These are phyloP conservation scores for Sebastes nivosus DNA, from an alignment of 2,797 vertebrate species.

Conservation along the genomic window DNA sequence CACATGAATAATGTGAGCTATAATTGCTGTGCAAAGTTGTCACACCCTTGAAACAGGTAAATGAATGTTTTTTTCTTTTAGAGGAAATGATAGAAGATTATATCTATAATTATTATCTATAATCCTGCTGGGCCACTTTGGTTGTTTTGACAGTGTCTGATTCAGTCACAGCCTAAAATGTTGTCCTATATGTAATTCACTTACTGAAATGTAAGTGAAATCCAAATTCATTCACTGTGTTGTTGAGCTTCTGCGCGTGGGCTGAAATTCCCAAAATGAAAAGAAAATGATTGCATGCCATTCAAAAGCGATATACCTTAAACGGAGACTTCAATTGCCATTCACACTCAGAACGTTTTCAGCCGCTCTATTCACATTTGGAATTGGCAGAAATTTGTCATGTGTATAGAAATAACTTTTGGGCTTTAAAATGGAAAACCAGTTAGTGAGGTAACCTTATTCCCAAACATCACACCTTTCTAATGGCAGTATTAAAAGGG, in stretches of 20 bases:
- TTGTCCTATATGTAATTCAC: not conserved
- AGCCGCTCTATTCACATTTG: not conserved
- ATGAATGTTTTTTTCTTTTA: slow-evolving; percentile 25
- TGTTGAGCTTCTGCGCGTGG: not conserved
- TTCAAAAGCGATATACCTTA: not conserved
- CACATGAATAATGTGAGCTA: slow-evolving; percentile 36
- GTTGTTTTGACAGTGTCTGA: not conserved
- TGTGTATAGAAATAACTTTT: not conserved
- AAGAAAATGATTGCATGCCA: not conserved
- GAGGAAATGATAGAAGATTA: slow-evolving; percentile 37
- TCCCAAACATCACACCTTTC: not conserved
- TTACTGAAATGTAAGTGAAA: not conserved
- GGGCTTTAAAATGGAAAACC: not conserved
- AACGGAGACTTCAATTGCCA: slow-evolving; percentile 2
- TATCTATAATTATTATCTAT: too few relatives aligned
- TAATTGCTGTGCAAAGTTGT: slow-evolving; percentile 50
- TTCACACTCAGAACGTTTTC: not conserved
- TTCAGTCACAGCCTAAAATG: not conserved
- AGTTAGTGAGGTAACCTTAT: not conserved
- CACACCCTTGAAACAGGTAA: slow-evolving; percentile 55
- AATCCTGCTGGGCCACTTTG: slow-evolving; percentile 18
- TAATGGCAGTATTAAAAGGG: not conserved
- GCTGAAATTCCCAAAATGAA: not conserved
- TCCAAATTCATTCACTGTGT: not conserved
- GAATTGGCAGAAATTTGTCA: not conserved